Evolutionary conservation across 2,113 vertebrate species (phyloP), one percentile per base, ranked within the genome.

Genomic region (Redunca redunca): DNA sequence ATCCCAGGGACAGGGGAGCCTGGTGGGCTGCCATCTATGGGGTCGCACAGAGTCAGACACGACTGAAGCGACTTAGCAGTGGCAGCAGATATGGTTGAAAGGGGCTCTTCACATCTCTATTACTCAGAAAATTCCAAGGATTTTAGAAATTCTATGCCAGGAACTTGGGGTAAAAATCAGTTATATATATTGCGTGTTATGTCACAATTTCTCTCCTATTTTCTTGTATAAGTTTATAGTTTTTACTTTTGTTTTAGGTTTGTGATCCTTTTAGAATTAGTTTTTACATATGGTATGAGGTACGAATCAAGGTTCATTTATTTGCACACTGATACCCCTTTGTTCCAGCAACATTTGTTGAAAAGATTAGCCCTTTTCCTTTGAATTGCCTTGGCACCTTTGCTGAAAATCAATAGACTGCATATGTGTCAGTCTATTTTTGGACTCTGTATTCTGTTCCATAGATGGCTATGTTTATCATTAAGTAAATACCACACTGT

Each of bases 281-380:
- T 84, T 88, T 94, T 96, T 94, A 2, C 55, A 50, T 46, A 36
- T 94, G 30, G n/a, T 58, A 28, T 84, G 28, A 97, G 53, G 33
- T 94, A 81, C 40, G 14, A 60, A 55, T 95, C 86, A 90, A 83
- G 6, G 48, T 84, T 93, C 55, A 40, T 88, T 88, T 94, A 90
- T 96, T 94, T 97, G 64, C 33, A 52, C 33, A 67, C 57, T 64
- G 58, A 91, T 85, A 91, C 5, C 26, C 40, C 15, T 97, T 95
- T 81, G 36, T 89, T 93, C 81, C 36, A 94, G 60, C 12, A 95
- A 82, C 64, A 19, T 91, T 96, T 94, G 52, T 96, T 96, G 46
- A 84, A 90, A 96, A 97, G 58, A 90, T 93, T 90, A 55, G 33
- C 17, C 40, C 86, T 94, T 95, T 21, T 58, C 8, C 25, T 33